Base-by-base conservation (phyloP, 2,797 vertebrate species). In the Clarias platycephalus region DNA sequence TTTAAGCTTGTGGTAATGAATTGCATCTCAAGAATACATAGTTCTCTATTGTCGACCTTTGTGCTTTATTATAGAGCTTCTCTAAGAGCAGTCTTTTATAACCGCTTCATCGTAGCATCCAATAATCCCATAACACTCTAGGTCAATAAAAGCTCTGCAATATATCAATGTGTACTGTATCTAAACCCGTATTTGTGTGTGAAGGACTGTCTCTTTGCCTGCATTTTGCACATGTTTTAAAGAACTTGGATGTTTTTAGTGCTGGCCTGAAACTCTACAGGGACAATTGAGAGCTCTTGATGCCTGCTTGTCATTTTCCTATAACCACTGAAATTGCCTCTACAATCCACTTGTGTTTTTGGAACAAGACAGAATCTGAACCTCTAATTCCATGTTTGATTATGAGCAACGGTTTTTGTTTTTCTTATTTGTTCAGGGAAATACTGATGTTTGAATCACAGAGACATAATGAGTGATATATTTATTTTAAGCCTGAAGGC, bases 401-500 rank as follows among this genome's bases (percentile, higher is more conserved):
- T 53, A 6, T 1, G 1, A 13, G 60, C 12, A 79, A 79, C 13
- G 18, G 60, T 78, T 78, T 78, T 78, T 60, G 10, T 37, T 77
- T 62, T 62, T 40, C 57, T 24, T 15, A 40, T 37, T 62, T 78
- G 57, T 40, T 64, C n/a, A 63, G 77, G 34, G 60, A 66, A 66
- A 80, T 66, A 2, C 26, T 28, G 28, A 64, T 26, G 40, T 80
- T 13, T 66, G 40, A 53, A 53, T 53, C 31, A 37, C 10, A 62
- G 57, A n/a, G 26, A 84, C 62, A 71, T 85, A 57, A 57, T 81
- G 70, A 83, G 77, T 16, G 49, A 44, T 82, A 28, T 66, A 72
- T 84, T 84, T 80, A 71, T 87, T 66, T 49, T 40, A 82, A 84
- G 86, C 80, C 82, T 60, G 28, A 80, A 83, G 79, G 26, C 70